Base-by-base conservation (phyloP, 2,888 invertebrate genomes). In the Eupithecia pulchellata region DNA sequence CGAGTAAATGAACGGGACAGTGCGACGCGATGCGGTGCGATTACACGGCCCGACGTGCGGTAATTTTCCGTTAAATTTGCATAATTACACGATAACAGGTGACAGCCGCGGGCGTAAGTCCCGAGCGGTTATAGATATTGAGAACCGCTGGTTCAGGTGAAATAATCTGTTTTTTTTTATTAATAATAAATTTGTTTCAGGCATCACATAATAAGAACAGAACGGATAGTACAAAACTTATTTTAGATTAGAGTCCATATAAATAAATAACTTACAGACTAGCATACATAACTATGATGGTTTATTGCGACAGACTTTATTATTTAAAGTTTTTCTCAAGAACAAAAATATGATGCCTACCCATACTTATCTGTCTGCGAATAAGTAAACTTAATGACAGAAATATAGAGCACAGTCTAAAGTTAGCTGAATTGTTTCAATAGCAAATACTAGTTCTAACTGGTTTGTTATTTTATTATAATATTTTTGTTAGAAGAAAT, bases 51-150 rank as follows among this genome's bases (percentile, higher is more conserved):
- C 63, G 80, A 75, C 68, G 73, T 66, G 80, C 84, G 82, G 86
- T 82, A 90, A 91, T 91, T 91, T 89, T 81, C 84, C 88, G 84
- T 81, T 79, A 80, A 87, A 91, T 92, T 91, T 91, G 87, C 92
- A 92, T 92, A 91, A 91, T 91, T 88, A 83, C 79, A 75, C 84
- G 86, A 84, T 85, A 87, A 88, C 89, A 86, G 86, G 82, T 83
- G 86, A 83, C 82, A 80, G 88, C 89, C 85, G 78, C 81, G 80
- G 85, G 87, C 85, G 78, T 68, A 74, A 34, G 25, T 52, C 52
- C 52, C 52, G 25, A 11, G 61, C 6, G 17, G 66, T 52, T 64
- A 64, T 62, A 73, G 73, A 2, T 30, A 14, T 52, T 34, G 17
- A 64, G 20, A n/a, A 63, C 47, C 13, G 72, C 52, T 66, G 14